Percentiles rank a stretch among this genome's conserved stretches.
Conservation (phyloP, 2,888 invertebrate genomes). For the Sphaeridia pumilis region DNA sequence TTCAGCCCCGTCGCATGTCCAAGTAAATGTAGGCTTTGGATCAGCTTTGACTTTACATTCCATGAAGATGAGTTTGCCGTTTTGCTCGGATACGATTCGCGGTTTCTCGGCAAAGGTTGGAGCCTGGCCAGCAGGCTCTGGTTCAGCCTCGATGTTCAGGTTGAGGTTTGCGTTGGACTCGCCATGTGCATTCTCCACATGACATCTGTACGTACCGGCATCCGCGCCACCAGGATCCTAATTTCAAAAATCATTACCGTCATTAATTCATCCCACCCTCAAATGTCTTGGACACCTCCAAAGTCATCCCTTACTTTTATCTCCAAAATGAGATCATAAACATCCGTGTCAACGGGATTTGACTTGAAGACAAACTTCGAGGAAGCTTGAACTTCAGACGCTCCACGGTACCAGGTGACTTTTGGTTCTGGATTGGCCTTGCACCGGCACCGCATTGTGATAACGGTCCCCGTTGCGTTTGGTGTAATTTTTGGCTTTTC, state of each 20-base stretch:
- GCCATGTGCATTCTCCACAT: constrained; percentile 88
- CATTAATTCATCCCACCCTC: constrained; percentile 40
- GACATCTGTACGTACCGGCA: constrained; percentile 95
- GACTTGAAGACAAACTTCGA: constrained; percentile 72
- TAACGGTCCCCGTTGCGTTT: constrained; percentile 90
- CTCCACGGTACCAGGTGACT: constrained; percentile 90
- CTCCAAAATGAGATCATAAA: constrained; percentile 74
- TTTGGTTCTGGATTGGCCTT: constrained; percentile 89
- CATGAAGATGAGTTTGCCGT: constrained; percentile 74
- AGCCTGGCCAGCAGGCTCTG: constrained; percentile 84
- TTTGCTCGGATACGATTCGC: constrained; percentile 68
- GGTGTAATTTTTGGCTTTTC: constrained; percentile 99
- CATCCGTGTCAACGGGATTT: constrained; percentile 64
- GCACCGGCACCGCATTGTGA: constrained; percentile 93
- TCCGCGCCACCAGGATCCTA: constrained; percentile 86
- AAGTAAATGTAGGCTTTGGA: constrained; percentile 67
- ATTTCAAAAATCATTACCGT: constrained; percentile 24
- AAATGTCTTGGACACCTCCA: neutral
- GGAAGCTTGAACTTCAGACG: constrained; percentile 69
- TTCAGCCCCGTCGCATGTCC: constrained; percentile 68
- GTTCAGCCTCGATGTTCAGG: constrained; percentile 90
- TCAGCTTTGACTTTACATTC: constrained; percentile 74
- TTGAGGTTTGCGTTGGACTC: constrained; percentile 85
- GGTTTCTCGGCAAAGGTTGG: constrained; percentile 90
- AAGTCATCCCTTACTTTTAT: constrained; percentile 50